A percentile compares a stretch with the other conserved stretches of the same genome.
Evolutionary conservation across 1,140 invertebrate species (phyloP).

Genomic region (Bombyx mori): ASM3026992v2 NC_085113.1:1679001-1679500

Average conservation of each 20-base stretch:
- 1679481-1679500: too few species aligned
- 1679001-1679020: too few species aligned
- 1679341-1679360: conserved; percentile 86
- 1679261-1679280: conserved; percentile 84
- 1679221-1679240: conserved; percentile 86
- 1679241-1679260: conserved; percentile 91
- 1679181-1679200: conserved; percentile 80
- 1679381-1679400: conserved; percentile 91
- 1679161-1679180: conserved; percentile 9
- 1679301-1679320: conserved; percentile 97
- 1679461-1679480: too few species aligned
- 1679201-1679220: conserved; percentile 87
- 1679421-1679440: too few species aligned
- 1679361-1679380: conserved; percentile 96
- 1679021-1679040: too few species aligned
- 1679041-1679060: too few species aligned
- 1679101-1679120: too few species aligned
- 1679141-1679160: not conserved
- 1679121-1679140: too few species aligned
- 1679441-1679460: too few species aligned
- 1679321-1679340: conserved; percentile 93
- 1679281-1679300: conserved; percentile 93
- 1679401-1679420: conserved; percentile 87
- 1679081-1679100: too few species aligned
- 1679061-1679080: too few species aligned